Evolutionary conservation across 2,888 invertebrate species (phyloP).

Genomic region (Archips xylosteana): DNA sequence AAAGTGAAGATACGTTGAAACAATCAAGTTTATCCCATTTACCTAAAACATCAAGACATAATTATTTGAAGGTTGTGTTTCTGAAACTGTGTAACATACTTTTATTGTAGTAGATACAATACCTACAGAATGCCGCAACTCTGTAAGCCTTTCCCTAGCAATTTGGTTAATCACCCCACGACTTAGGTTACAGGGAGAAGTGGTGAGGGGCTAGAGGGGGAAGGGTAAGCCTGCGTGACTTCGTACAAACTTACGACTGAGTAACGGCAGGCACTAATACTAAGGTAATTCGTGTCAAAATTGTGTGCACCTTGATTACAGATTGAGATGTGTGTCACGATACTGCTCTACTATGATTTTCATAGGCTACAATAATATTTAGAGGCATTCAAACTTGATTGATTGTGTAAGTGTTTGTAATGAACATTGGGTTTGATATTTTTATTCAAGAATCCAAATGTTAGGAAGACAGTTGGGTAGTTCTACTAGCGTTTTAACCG

Average conservation of each 20-base stretch:
- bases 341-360: conserved; percentile 30
- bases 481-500: no score
- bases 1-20: background rate
- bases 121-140: conserved; percentile 59
- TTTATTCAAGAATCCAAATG: background rate
- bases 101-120: conserved; percentile 37
- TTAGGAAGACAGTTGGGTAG: background rate
- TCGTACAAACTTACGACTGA: conserved; percentile 54
- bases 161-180: conserved; percentile 71
- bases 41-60: background rate
- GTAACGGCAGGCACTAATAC: conserved; percentile 41
- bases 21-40: conserved; percentile 10
- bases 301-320: conserved; percentile 27
- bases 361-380: conserved; percentile 30
- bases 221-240: conserved; percentile 61
- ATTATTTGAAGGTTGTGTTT: background rate
- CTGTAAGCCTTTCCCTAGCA: conserved; percentile 66
- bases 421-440: conserved; percentile 20
- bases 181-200: conserved; percentile 37
- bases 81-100: conserved; percentile 31
- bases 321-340: conserved; percentile 31
- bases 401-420: conserved; percentile 23
- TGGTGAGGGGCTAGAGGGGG: conserved; percentile 27
- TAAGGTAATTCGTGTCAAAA: conserved; percentile 35
- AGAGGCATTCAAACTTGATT: conserved; percentile 33